Evolutionary conservation across 2,797 vertebrate genomes (phyloP).

Genomic region (Sebastes taczanowskii): DNA sequence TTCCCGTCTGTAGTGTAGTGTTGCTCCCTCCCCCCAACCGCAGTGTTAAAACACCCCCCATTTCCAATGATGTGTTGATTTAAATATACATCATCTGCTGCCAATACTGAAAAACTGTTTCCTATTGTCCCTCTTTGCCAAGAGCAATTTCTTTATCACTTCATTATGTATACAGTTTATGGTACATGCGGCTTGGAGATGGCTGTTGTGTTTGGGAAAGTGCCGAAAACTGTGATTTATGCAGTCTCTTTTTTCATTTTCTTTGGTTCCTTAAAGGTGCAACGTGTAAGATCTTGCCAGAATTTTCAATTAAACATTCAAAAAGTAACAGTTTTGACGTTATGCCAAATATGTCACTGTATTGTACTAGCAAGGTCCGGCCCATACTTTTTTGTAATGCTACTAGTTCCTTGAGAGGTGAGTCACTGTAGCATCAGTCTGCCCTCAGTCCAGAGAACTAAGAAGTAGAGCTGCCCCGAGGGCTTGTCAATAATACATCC

Average conservation of each 20-base stretch:
- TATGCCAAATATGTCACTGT: no score
- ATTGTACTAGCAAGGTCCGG: no score
- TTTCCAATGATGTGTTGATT: conserved; percentile 4
- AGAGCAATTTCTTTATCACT: not conserved
- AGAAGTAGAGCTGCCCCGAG: no score
- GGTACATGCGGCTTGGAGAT: not conserved
- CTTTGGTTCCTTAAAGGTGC: not conserved
- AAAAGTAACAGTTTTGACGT: no score
- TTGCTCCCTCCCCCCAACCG: not conserved
- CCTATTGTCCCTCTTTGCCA: not conserved
- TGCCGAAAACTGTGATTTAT: not conserved
- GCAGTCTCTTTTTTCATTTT: not conserved
- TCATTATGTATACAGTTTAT: not conserved
- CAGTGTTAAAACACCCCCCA: not conserved
- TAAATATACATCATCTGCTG: conserved; percentile 15
- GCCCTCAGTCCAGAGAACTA: no score
- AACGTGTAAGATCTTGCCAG: not conserved
- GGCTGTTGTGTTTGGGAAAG: not conserved
- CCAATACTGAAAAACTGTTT: not conserved
- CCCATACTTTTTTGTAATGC: no score
- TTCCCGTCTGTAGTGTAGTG: not conserved
- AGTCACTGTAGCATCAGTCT: no score
- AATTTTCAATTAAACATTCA: not conserved
- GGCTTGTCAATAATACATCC: no score
- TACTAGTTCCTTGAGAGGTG: no score